Evolutionary conservation across 1,140 invertebrate species (phyloP).

Genomic region (Pseudomyrmex gracilis): DNA sequence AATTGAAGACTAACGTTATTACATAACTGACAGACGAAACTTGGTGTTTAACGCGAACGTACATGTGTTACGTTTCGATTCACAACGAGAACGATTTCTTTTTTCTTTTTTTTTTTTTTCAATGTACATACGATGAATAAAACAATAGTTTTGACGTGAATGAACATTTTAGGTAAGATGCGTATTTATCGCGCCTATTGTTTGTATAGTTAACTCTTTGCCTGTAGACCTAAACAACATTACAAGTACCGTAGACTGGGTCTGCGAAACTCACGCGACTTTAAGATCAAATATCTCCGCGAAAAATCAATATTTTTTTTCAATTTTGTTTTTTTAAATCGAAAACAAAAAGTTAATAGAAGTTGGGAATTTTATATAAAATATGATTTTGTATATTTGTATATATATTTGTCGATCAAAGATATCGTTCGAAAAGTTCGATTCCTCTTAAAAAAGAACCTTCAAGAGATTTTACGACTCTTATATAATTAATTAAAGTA

Average conservation of each 20-base stretch:
- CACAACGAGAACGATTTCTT: constrained; percentile 54
- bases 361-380: background rate
- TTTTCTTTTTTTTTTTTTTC: constrained; percentile 20
- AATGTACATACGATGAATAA: background rate
- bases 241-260: too few species aligned
- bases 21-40: constrained; percentile 16
- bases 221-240: too few species aligned
- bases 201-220: background rate
- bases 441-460: background rate
- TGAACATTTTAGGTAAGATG: background rate
- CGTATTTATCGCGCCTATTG: background rate
- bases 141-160: too few species aligned
- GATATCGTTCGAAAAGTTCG: background rate
- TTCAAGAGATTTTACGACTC: background rate
- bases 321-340: too few species aligned
- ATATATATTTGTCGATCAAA: background rate
- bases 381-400: background rate
- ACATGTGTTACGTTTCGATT: constrained; percentile 49
- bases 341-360: background rate
- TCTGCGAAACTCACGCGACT: too few species aligned
- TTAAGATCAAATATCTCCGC: too few species aligned
- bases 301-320: too few species aligned
- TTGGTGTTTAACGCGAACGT: constrained; percentile 43
- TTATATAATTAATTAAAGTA: background rate
- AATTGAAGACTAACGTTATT: constrained; percentile 38